Evolutionary conservation across 2,797 vertebrate species (phyloP).

Genomic region (Sebastes hopkinsi): DNA sequence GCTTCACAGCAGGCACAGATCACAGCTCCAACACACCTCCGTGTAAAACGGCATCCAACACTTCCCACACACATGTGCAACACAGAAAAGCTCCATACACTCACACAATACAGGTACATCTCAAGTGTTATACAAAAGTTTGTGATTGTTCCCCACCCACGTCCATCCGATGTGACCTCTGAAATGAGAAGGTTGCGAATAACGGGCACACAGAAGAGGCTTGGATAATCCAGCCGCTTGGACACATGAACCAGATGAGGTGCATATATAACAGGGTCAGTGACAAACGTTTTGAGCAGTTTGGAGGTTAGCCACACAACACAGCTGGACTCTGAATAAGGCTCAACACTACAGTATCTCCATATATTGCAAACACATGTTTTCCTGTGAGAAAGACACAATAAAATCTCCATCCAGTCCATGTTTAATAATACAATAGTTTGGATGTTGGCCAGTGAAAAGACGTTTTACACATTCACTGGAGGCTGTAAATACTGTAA

Average conservation of each 20-base stretch:
- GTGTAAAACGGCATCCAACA: neutral
- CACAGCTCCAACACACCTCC: constrained; percentile 15
- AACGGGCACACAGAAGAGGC: neutral
- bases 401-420: neutral
- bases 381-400: neutral
- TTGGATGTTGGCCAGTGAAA: neutral
- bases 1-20: constrained; percentile 11
- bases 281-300: constrained; percentile 29
- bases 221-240: neutral
- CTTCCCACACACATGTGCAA: constrained; percentile 53
- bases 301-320: constrained; percentile 3
- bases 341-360: neutral
- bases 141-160: constrained; percentile 45
- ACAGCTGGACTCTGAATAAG: constrained; percentile 9
- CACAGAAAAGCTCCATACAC: neutral
- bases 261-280: constrained; percentile 19
- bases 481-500: neutral
- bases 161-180: constrained; percentile 17
- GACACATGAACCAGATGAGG: neutral
- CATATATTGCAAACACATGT: neutral
- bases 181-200: constrained; percentile 21
- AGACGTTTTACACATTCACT: neutral
- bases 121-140: constrained; percentile 32
- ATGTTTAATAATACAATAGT: neutral
- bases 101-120: constrained; percentile 41